A percentile compares a stretch with the other conserved stretches of the same genome.
Conservation (phyloP, 2,797 vertebrate species). For the Danio aesculapii region DNA sequence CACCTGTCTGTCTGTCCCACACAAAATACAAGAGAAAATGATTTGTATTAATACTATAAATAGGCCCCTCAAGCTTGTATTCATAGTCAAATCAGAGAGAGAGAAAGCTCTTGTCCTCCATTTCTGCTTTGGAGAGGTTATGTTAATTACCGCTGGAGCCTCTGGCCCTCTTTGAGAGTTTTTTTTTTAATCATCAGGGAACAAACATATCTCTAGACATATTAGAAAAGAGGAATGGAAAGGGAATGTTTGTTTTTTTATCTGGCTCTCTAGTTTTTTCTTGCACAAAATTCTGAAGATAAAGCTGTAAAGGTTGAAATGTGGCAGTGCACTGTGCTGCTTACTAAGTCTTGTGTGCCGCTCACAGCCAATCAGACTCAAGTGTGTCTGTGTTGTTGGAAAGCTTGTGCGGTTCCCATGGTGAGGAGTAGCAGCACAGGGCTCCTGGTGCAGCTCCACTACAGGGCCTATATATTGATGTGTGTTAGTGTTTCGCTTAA, state of each 20-base stretch:
- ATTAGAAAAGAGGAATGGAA: slow-evolving; percentile 9
- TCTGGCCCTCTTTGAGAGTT: slow-evolving; percentile 38
- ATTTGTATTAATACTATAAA: slow-evolving; percentile 54
- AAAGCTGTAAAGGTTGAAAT: slow-evolving; percentile 1
- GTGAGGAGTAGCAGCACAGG: slow-evolving; percentile 29
- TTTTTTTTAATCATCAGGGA: slow-evolving; percentile 44
- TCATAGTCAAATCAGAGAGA: slow-evolving; percentile 51
- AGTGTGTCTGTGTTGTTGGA: slow-evolving; percentile 43
- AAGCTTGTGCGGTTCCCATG: slow-evolving; percentile 41
- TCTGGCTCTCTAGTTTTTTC: not conserved
- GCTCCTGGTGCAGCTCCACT: slow-evolving; percentile 32
- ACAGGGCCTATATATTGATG: not conserved
- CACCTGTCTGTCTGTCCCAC: slow-evolving; percentile 41
- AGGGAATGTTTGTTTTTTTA: slow-evolving; percentile 2
- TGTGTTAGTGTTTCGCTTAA: not conserved
- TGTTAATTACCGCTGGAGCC: slow-evolving; percentile 75
- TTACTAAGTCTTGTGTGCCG: slow-evolving; percentile 7
- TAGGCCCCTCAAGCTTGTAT: slow-evolving; percentile 22
- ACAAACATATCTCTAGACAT: slow-evolving; percentile 28
- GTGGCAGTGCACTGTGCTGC: slow-evolving; percentile 2
- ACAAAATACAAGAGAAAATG: slow-evolving; percentile 35
- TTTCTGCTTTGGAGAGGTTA: slow-evolving; percentile 63
- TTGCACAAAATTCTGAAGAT: not conserved
- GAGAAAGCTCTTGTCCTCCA: slow-evolving; percentile 20
- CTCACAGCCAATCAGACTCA: slow-evolving; percentile 5